These are phyloP conservation scores for Drosophila kikkawai DNA, from an alignment of 1,140 invertebrate genomes.

Conservation along the genomic window DNA sequence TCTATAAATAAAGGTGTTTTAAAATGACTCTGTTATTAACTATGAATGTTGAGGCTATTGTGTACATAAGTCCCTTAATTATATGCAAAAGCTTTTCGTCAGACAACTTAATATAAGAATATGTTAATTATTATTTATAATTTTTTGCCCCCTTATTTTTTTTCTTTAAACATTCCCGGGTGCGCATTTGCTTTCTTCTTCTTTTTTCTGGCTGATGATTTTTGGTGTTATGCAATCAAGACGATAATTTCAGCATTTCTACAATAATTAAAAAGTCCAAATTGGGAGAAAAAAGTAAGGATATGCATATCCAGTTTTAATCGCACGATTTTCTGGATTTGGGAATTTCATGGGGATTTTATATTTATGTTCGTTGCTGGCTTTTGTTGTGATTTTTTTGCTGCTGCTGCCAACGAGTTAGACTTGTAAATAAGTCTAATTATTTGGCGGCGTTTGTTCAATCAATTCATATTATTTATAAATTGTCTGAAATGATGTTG, in stretches of 20 bases:
- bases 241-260: constrained; percentile 54
- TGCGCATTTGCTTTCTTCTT: constrained; percentile 47
- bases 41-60: constrained; percentile 7
- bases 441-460: constrained; percentile 20
- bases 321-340: constrained; percentile 30
- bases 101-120: constrained; percentile 42
- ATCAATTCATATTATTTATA: constrained; percentile 55
- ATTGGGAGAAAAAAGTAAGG: constrained; percentile 32
- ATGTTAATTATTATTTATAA: constrained; percentile 64
- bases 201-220: constrained; percentile 34
- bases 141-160: constrained; percentile 38
- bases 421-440: constrained; percentile 54
- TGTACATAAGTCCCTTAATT: constrained; percentile 51
- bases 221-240: constrained; percentile 54
- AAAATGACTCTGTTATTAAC: constrained; percentile 30
- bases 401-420: constrained; percentile 37
- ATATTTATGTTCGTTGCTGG: constrained; percentile 22
- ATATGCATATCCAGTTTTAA: constrained; percentile 57
- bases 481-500: constrained; percentile 28
- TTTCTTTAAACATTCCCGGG: constrained; percentile 30
- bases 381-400: constrained; percentile 10
- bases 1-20: constrained; percentile 22
- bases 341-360: constrained; percentile 14
- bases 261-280: constrained; percentile 22
- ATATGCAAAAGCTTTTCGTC: constrained; percentile 49